phyloP scores from a whole-genome alignment of 2,797 vertebrate species.

The Malacoraja senta region DNA sequence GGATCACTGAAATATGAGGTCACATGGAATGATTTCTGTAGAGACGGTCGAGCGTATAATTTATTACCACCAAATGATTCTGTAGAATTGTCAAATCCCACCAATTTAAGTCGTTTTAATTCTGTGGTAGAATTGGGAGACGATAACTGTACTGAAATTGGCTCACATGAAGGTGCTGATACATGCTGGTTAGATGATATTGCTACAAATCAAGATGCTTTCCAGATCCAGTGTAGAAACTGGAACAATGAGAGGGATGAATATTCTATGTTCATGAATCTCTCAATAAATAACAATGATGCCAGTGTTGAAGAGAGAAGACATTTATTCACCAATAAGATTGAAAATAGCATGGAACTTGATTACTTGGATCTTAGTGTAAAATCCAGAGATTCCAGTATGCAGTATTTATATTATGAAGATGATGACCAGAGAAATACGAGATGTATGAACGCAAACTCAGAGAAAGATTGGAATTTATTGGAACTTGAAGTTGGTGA shows the following conservation, averaged over 20 bases:
- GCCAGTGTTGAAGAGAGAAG: slow-evolving; percentile 56
- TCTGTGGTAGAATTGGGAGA: slow-evolving; percentile 39
- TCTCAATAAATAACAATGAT: slow-evolving; percentile 73
- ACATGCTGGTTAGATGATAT: neutral
- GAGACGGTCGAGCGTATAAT: neutral
- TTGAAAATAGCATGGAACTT: slow-evolving; percentile 61
- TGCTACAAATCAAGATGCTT: neutral
- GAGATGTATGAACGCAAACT: slow-evolving; percentile 61
- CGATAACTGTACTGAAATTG: slow-evolving; percentile 51
- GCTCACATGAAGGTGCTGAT: slow-evolving; percentile 3
- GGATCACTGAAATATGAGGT: neutral
- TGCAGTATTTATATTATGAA: slow-evolving; percentile 67
- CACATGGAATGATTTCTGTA: neutral
- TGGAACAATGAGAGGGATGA: neutral
- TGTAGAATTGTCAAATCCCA: neutral
- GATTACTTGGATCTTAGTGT: slow-evolving; percentile 52
- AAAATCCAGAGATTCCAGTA: slow-evolving; percentile 51
- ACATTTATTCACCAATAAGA: slow-evolving; percentile 58
- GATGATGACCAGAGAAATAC: slow-evolving; percentile 56
- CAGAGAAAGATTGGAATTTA: slow-evolving; percentile 58
- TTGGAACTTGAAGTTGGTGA: slow-evolving; percentile 51
- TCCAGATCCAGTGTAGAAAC: neutral
- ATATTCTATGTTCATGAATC: slow-evolving; percentile 67
- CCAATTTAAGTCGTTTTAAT: neutral
- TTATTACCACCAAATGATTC: neutral